Conservation (phyloP, 2,113 vertebrate genomes). For the Syngnathus floridae region DNA sequence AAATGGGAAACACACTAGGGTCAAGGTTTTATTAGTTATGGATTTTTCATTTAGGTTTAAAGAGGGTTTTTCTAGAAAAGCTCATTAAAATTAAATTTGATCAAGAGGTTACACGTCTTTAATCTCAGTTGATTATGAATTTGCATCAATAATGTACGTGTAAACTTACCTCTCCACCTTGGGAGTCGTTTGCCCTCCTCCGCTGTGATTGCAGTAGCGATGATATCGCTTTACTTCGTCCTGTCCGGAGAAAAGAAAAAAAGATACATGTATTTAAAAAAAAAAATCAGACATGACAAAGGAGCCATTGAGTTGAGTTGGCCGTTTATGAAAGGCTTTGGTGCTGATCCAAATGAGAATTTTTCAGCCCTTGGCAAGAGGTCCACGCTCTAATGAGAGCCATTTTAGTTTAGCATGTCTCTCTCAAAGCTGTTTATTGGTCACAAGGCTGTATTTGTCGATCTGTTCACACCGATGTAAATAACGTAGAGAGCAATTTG, state of each 20-base stretch:
- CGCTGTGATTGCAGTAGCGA: constrained; percentile 60
- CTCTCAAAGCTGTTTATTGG: constrained; percentile 20
- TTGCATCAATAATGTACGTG: not conserved
- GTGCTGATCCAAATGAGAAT: not conserved
- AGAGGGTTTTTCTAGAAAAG: no score
- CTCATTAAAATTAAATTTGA: no score
- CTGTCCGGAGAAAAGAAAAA: constrained; percentile 23
- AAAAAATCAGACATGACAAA: not conserved
- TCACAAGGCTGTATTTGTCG: constrained; percentile 6
- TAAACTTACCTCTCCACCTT: constrained; percentile 59
- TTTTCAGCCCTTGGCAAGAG: not conserved
- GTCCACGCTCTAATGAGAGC: not conserved
- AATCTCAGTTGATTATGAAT: not conserved
- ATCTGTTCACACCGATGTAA: constrained; percentile 13
- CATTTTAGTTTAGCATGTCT: constrained; percentile 5
- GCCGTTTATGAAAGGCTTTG: not conserved
- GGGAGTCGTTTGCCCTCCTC: constrained; percentile 41
- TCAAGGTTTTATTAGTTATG: no score
- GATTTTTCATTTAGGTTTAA: not conserved
- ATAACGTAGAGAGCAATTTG: constrained; percentile 6
- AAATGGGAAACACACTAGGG: not conserved
- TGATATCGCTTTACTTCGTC: constrained; percentile 63
- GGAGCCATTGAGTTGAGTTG: not conserved
- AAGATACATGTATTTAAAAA: constrained; percentile 8
- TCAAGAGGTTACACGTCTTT: not conserved